Evolutionary conservation across 2,113 vertebrate species (phyloP).

Genomic region (Hoplias malabaricus): DNA sequence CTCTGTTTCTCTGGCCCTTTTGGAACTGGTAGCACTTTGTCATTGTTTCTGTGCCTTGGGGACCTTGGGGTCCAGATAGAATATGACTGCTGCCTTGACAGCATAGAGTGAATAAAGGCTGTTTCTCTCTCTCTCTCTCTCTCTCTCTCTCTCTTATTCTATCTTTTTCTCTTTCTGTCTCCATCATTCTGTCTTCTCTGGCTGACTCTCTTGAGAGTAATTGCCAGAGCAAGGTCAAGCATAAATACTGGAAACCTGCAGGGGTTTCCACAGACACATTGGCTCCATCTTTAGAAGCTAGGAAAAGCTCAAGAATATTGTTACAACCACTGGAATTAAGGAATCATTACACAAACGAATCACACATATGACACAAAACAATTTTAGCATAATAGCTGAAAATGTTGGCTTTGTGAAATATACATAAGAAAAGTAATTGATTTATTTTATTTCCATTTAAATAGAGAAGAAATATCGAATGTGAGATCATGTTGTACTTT

Average conservation of each 20-base stretch:
- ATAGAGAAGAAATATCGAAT: too few species aligned
- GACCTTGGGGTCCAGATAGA: not conserved
- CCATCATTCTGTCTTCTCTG: not conserved
- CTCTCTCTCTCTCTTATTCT: not conserved
- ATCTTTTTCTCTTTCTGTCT: too few species aligned
- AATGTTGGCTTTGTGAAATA: not conserved
- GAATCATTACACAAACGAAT: too few species aligned
- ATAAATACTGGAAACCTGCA: not conserved
- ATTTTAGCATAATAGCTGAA: too few species aligned
- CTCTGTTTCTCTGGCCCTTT: not conserved
- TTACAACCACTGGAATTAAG: too few species aligned
- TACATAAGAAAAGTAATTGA: too few species aligned
- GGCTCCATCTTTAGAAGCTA: not conserved
- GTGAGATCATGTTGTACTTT: too few species aligned
- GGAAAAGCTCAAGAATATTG: not conserved
- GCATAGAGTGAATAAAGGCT: not conserved
- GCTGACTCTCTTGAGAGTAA: not conserved
- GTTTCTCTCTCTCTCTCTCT: not conserved
- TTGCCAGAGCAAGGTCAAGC: not conserved
- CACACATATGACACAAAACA: too few species aligned
- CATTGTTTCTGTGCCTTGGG: not conserved
- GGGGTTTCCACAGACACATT: not conserved
- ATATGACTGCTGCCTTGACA: not conserved
- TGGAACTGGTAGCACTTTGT: not conserved
- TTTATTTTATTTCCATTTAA: too few species aligned